Evolutionary conservation across 92 coral and sea anemone genomes (phyloP), one percentile per base, ranked within the genome.

Genomic region (Phymanthus crucifer): DNA sequence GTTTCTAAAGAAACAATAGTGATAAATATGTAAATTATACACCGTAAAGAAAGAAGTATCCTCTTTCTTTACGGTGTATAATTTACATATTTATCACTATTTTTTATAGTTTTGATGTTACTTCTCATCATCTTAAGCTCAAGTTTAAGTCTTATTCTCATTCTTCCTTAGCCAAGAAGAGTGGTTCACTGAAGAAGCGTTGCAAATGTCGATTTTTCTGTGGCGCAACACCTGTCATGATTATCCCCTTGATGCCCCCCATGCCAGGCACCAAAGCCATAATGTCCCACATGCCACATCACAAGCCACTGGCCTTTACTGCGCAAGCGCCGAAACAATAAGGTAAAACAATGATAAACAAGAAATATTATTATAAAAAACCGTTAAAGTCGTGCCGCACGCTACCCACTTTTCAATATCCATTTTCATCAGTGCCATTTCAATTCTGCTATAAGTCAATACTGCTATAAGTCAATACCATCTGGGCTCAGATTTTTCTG

Each of bases 131-230:
- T 50, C 17, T 16, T 21, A 13, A 50, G 18, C 21, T 14, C 1
- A 17, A 50, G 27, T 21, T 54, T 14, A 21, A 54, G n/a, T 54
- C 1, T 54, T 54, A 6, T 54, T 54, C 27, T 54, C 27, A 40
- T n/a, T 1, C 1, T 1, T 40, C 13, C 19, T 27, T 48, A 80
- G 84, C 47, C 32, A 80, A 72, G 29, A 79, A 79, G 36, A 80
- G 72, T 19, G 68, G 72, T 21, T 77, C 81, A 38, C 32, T 54
- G 68, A 77, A 38, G 45, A 38, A 77, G 71, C 81, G 84, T 23
- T 80, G 77, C 77, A 54, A 36, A 32, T 80, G 84, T 46, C 77
- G 71, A 36, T 80, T 80, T 58, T 80, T 80, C 64, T 80, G 23
- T 40, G n/a, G 64, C 34, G 40, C 72, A 24, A 16, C 81, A 23